Evolutionary conservation across 2,797 vertebrate genomes (phyloP), one percentile per base, ranked within the genome.

Genomic region (Enteromius argenteus): DNA sequence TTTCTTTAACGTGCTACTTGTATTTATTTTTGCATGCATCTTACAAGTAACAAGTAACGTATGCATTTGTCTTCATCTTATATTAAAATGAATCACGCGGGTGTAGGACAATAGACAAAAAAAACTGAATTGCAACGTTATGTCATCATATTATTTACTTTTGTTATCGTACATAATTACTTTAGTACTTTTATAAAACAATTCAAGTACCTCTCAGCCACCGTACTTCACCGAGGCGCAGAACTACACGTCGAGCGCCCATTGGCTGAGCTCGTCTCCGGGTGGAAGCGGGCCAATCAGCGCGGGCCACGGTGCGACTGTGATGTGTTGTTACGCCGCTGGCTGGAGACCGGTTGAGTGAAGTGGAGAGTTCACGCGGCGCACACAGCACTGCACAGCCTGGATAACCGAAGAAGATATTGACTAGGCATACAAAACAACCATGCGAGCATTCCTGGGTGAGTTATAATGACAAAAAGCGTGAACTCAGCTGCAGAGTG

Each of bases 281-380:
- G 75, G 86, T 27, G 0, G 3, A 9, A 1, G 58, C 0, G 64
- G 39, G 88, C 95, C 94, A 96, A 96, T 96, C 92, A 92, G 89
- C 88, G 88, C 8, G 93, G 93, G 95, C 93, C 95, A 96, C 95
- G 95, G 93, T 93, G 86, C 92, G 93, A 83, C 78, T 5, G 83
- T 23, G 84, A 85, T 80, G 79, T 80, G 85, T 39, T 85, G 60
- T 35, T 68, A 21, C 53, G 35, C 58, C 46, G 49, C 39, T 73
- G 69, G 17, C 46, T 81, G 77, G 77, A 51, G 77, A 75, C 32
- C 69, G 58, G 69, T 2, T 64, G n/a, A 35, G 9, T n/a, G 56
- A 74, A 64, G 46, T 10, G 77, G 35, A 53, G 37, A 37, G 46
- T 74, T 71, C 10, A 53, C n/a, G 60, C 58, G 44, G 53, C 13